Evolutionary conservation across 2,797 vertebrate species (phyloP).

Genomic region (Gambelia wislizenii): DNA sequence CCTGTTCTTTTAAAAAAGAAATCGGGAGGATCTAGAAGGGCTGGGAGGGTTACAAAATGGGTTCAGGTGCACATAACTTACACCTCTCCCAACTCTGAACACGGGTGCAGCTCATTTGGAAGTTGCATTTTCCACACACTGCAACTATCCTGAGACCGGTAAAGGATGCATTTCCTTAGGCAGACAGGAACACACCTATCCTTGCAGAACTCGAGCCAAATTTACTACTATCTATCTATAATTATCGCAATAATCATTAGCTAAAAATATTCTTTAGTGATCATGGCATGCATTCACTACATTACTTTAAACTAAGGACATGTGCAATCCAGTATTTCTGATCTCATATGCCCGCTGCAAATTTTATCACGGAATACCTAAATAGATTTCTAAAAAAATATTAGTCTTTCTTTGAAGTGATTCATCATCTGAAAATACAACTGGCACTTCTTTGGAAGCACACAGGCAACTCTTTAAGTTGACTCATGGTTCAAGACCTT

Average conservation of each 20-base stretch:
- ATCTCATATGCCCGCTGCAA: slow-evolving; percentile 46
- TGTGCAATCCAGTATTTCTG: slow-evolving; percentile 56
- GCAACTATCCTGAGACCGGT: not conserved
- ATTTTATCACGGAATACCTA: slow-evolving; percentile 35
- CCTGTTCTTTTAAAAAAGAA: too few relatives aligned
- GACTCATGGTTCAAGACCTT: not conserved
- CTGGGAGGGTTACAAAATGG: too few relatives aligned
- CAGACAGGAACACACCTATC: not conserved
- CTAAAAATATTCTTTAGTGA: slow-evolving; percentile 35
- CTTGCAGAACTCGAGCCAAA: slow-evolving; percentile 7
- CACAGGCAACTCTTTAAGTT: not conserved
- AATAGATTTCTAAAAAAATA: slow-evolving; percentile 67
- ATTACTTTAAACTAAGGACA: slow-evolving; percentile 18
- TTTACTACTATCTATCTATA: slow-evolving; percentile 29
- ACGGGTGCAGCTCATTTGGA: not conserved
- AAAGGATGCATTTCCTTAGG: not conserved
- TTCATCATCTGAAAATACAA: slow-evolving; percentile 57
- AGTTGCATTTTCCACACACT: not conserved
- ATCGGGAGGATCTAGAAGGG: too few relatives aligned
- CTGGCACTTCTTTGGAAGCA: slow-evolving; percentile 63
- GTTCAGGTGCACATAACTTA: slow-evolving; percentile 36
- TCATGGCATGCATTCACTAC: not conserved
- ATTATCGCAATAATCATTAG: not conserved
- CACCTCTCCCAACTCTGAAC: slow-evolving; percentile 1
- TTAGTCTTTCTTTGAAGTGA: slow-evolving; percentile 55